Base-by-base conservation (phyloP, 2,888 invertebrate species). In the Drosophila pseudotalamancana region DNA sequence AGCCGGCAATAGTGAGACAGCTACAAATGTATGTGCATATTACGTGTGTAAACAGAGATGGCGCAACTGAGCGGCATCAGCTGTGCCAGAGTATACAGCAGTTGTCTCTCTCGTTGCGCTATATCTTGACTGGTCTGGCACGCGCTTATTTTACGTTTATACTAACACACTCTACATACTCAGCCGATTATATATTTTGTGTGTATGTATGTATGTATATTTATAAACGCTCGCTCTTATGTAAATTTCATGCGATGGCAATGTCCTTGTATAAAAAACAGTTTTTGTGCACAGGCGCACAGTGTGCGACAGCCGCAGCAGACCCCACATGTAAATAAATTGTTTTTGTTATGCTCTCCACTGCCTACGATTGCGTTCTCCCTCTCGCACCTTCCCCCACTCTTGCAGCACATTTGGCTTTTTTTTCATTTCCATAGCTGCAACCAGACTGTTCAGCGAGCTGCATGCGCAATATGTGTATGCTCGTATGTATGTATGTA, bases 261-360 rank as follows among this genome's bases (percentile, higher is more conserved):
- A 91, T 91, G 90, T 91, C 90, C 91, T 91, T 91, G 91, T 89
- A 89, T 89, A 90, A 90, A 90, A 91, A 90, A 91, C 90, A 87
- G 91, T 90, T 90, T 88, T 76, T 56, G 63, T 53, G 75, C 84
- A 72, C 79, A 87, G 90, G 91, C 71, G 74, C 75, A 40, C 90
- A 91, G 80, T 65, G 80, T 23, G 46, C 48, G 4, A 9, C 31
- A 60, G 56, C 51, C 50, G 43, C 48, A 35, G 35, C 45, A 18
- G 14, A 45, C 55, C 48, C 16, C 27, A 14, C n/a, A 51, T 16
- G 6, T n/a, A 18, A 56, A 2, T 9, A 14, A 3, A 27, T 21
- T 56, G n/a, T 31, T 56, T 16, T 35, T 14, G 18, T 25, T 42
- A 31, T 9, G 25, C 34, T 18, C 27, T n/a, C 32, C 16, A 27